Percentiles rank a stretch among this genome's conserved stretches.
Evolutionary conservation across 2,113 vertebrate species (phyloP).

Genomic region (Helogale parvula): DNA sequence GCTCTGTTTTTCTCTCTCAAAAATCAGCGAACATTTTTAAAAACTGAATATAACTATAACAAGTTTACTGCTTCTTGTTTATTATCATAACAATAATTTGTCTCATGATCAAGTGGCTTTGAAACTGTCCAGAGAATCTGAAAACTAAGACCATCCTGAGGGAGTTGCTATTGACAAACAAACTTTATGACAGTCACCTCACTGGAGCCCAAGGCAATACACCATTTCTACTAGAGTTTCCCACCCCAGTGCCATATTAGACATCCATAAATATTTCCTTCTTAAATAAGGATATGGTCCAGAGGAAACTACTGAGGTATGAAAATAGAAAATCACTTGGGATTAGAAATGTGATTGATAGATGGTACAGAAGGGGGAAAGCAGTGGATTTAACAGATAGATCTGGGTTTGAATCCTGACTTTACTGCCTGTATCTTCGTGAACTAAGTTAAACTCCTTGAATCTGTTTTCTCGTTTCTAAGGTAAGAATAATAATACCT

Average conservation of each 20-base stretch:
- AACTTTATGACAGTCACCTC: not conserved
- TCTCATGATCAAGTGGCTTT: not conserved
- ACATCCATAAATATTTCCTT: slow-evolving; percentile 10
- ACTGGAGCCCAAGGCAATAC: not conserved
- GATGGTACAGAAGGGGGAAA: not conserved
- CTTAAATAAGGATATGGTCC: not conserved
- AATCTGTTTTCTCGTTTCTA: not conserved
- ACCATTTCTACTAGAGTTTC: not conserved
- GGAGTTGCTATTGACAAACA: not conserved
- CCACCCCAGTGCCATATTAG: not conserved
- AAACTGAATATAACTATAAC: not conserved
- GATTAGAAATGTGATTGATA: not conserved
- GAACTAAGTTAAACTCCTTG: not conserved
- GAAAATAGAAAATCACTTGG: not conserved
- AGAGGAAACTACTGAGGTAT: not conserved
- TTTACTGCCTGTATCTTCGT: not conserved
- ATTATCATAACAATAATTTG: slow-evolving; percentile 1
- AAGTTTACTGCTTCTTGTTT: not conserved
- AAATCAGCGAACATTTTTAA: too few species aligned
- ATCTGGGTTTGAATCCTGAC: not conserved
- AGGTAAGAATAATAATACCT: not conserved
- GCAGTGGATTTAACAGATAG: not conserved
- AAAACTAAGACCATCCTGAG: not conserved
- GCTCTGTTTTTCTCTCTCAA: too few species aligned
- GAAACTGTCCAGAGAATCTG: not conserved